Percentiles rank a stretch among this genome's conserved stretches.
These are phyloP conservation scores for Eurytoma adleriae DNA, from an alignment of 2,888 invertebrate species.

Conservation along the genomic window DNA sequence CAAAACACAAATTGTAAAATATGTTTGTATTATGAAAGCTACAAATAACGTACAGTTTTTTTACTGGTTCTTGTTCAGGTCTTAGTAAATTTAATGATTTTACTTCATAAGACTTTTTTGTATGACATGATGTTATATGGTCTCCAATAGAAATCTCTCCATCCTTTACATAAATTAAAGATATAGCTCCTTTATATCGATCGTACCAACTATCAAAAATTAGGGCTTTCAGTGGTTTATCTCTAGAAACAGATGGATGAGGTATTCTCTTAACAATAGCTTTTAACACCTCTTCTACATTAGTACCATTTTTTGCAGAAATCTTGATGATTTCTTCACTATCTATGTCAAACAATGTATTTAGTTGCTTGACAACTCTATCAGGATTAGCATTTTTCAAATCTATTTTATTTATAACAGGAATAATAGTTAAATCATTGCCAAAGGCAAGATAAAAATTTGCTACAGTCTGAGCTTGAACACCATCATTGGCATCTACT, in stretches of 20 bases:
- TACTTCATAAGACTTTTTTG: conserved; percentile 86
- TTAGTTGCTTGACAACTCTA: conserved; percentile 86
- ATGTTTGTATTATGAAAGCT: neutral
- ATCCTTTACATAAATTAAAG: conserved; percentile 86
- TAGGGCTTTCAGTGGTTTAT: conserved; percentile 85
- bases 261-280: conserved; percentile 89
- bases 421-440: conserved; percentile 88
- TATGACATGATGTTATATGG: conserved; percentile 84
- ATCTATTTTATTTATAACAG: conserved; percentile 98
- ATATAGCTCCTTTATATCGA: conserved; percentile 88
- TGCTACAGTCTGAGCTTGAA: conserved; percentile 98
- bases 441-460: conserved; percentile 95
- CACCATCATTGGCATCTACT: conserved; percentile 97
- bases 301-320: conserved; percentile 94
- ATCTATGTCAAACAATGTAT: conserved; percentile 89
- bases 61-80: conserved; percentile 84
- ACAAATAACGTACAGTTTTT: conserved; percentile 79
- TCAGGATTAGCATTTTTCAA: conserved; percentile 93
- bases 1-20: neutral
- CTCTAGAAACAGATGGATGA: conserved; percentile 81
- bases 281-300: conserved; percentile 86
- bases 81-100: conserved; percentile 87
- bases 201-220: conserved; percentile 97
- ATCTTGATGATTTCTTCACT: conserved; percentile 85
- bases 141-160: conserved; percentile 87